Evolutionary conservation across 2,113 vertebrate genomes (phyloP).

Genomic region (Perca schrenkii): DNA sequence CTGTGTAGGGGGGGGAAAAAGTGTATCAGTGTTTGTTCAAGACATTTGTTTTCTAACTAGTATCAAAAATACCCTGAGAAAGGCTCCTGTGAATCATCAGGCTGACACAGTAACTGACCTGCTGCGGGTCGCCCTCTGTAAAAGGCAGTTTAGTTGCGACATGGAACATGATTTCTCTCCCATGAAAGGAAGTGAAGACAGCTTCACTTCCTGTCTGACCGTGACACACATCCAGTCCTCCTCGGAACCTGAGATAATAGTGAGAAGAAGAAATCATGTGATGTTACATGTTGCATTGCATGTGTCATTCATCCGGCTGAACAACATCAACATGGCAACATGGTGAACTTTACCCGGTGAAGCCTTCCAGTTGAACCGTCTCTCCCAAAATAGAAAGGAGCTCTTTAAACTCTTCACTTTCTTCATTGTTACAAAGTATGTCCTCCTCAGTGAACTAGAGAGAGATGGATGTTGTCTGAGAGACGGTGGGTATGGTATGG

Average conservation of each 20-base stretch:
- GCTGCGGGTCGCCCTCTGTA: conserved; percentile 91
- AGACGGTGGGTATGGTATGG: neutral
- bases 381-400: conserved; percentile 91
- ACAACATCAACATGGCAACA: neutral
- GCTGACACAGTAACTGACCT: conserved; percentile 78
- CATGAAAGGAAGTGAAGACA: conserved; percentile 90
- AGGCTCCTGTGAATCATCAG: neutral
- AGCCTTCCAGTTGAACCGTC: conserved; percentile 88
- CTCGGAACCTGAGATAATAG: conserved; percentile 86
- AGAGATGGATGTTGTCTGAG: conserved; percentile 41
- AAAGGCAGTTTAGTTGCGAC: conserved; percentile 93
- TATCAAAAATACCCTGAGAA: neutral
- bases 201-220: conserved; percentile 92
- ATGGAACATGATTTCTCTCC: conserved; percentile 94
- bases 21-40: neutral
- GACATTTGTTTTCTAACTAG: neutral
- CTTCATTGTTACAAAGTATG: conserved; percentile 90
- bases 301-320: neutral
- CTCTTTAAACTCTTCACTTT: conserved; percentile 89
- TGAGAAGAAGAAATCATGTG: neutral
- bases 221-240: conserved; percentile 91
- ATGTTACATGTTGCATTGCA: neutral
- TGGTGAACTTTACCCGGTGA: conserved; percentile 83
- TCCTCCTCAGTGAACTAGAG: conserved; percentile 90
- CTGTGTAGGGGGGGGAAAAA: conserved; percentile 68